phyloP scores from a whole-genome alignment of 2,888 invertebrate genomes.

The Plagiodera versicolora region DNA sequence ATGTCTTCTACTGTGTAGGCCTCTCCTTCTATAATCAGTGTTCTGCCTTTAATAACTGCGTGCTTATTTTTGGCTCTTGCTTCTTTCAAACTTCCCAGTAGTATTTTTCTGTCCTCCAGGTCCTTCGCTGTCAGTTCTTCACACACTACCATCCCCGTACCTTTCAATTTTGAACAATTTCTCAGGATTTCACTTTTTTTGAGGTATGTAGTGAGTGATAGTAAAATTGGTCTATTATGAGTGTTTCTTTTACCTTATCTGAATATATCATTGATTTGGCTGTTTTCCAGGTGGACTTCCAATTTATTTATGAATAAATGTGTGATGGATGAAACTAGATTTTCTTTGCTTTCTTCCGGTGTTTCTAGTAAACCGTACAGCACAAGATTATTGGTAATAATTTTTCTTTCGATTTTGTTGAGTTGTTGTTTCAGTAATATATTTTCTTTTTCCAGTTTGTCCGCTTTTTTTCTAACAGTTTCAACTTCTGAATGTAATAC shows the following conservation, averaged over 20 bases:
- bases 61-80: not conserved
- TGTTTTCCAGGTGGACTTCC: conserved; percentile 8
- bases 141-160: not conserved
- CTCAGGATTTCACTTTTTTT: not conserved
- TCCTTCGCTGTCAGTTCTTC: conserved; percentile 6
- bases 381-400: conserved; percentile 2
- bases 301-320: conserved; percentile 5
- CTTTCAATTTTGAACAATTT: conserved; percentile 4
- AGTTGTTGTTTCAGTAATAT: not conserved
- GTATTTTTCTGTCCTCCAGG: conserved; percentile 3
- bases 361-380: conserved; percentile 3
- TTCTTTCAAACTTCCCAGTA: not conserved
- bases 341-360: conserved; percentile 8
- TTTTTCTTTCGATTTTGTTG: conserved; percentile 3
- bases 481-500: conserved; percentile 7
- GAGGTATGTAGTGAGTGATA: not conserved
- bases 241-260: conserved; percentile 4
- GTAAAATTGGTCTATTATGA: not conserved
- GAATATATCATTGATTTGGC: conserved; percentile 2
- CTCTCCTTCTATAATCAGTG: conserved; percentile 4
- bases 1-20: conserved; percentile 3
- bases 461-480: not conserved
- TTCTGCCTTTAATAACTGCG: conserved; percentile 3
- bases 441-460: conserved; percentile 7
- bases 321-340: conserved; percentile 7